Evolutionary conservation across 2,113 vertebrate species (phyloP), one percentile per base, ranked within the genome.

Genomic region (Hiodon alosoides): DNA sequence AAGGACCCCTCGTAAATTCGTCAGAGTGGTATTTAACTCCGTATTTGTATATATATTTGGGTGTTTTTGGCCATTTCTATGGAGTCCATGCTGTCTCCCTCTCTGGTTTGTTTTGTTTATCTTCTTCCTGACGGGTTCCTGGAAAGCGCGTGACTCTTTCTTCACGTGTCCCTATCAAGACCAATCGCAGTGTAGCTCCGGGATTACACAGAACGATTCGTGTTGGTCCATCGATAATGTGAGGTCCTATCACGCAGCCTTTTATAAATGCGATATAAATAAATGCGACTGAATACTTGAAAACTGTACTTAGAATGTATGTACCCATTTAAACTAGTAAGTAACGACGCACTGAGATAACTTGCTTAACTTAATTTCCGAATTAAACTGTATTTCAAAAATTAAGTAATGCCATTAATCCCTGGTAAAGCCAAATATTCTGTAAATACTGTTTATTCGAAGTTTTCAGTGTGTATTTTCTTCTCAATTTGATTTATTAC

Each of bases 61-160:
- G 52, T 72, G 14, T 67, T 72, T 72, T 60, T 67, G 64, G 50
- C 76, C 48, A 78, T 69, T 78, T 68, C 76, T 55, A 73, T 68
- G 71, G 64, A 73, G 54, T 91, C 91, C 91, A 92, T 90, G 91
- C 91, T 88, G 89, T 57, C 67, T 61, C n/a, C 64, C 88, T 87
- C 82, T 82, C 73, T 83, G 85, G 85, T 87, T 90, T 89, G 87
- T 89, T 88, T 89, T 90, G 88, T 90, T 90, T 89, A 88, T 88
- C 85, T 87, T 87, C 87, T 86, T 85, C 82, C 85, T 93, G 92
- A 93, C 92, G 90, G 90, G 89, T 88, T 93, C 90, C 91, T 91
- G 90, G 90, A 91, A 93, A 91, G 86, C 87, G 86, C 91, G 83
- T 88, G 88, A 92, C 91, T 85, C 77, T 80, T 69, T 76, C 79